Percentiles rank a stretch among this genome's conserved stretches.
Evolutionary conservation across 2,113 vertebrate species (phyloP).

Genomic region (Taurulus bubalis): DNA sequence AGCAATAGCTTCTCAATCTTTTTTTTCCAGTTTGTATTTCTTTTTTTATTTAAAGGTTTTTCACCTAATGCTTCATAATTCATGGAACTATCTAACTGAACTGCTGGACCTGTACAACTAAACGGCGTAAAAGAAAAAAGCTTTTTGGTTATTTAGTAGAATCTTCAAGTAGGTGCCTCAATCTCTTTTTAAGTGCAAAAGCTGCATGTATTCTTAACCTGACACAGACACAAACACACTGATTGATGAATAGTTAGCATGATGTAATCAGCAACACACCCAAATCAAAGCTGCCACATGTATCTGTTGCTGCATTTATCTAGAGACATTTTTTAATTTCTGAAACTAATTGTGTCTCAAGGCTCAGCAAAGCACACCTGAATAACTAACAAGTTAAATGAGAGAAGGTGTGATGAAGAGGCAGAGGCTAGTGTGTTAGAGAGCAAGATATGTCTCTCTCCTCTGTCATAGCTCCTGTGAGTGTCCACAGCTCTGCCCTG

Average conservation of each 20-base stretch:
- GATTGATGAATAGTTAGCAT: neutral
- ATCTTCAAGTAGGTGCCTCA: neutral
- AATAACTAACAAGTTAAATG: neutral
- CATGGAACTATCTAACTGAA: neutral
- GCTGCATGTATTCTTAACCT: neutral
- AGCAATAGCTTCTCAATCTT: too few relatives aligned
- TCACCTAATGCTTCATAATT: neutral
- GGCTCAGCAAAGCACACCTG: slow-evolving; percentile 3
- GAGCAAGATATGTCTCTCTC: slow-evolving; percentile 14
- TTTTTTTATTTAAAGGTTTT: neutral
- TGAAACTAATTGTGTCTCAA: neutral
- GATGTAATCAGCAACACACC: slow-evolving; percentile 16
- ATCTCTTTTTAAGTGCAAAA: neutral
- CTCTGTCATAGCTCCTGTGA: slow-evolving; percentile 25
- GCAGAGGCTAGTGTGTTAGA: neutral
- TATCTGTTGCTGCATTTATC: slow-evolving; percentile 13
- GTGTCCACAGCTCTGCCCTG: slow-evolving; percentile 40
- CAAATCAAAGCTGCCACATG: neutral
- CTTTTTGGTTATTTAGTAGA: too few relatives aligned
- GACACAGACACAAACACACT: slow-evolving; percentile 1
- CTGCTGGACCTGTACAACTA: too few relatives aligned
- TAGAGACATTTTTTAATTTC: neutral
- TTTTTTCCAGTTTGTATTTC: too few relatives aligned
- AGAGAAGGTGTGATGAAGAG: neutral
- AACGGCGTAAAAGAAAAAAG: too few relatives aligned